Base-by-base conservation (phyloP, 2,797 vertebrate species). In the Heterohyrax brucei region DNA sequence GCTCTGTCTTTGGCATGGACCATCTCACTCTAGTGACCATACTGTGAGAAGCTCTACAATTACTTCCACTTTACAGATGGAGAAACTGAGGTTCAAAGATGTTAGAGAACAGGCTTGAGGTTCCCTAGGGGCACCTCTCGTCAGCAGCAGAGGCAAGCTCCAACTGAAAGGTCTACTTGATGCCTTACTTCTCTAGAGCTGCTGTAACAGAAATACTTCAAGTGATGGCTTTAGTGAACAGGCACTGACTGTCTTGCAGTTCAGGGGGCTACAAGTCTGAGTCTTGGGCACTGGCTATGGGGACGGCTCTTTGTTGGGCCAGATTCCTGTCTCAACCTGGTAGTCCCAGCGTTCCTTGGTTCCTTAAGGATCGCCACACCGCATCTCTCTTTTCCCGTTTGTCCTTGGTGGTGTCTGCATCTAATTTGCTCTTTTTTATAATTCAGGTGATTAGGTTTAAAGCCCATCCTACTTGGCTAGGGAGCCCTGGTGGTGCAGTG, bases 1-100 rank as follows among this genome's bases (percentile, higher is more conserved):
- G 16, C 3, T 1, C 5, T 8, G 4, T 0, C 68, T 48, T 13
- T 12, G 3, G 1, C 0, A 2, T 0, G 18, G 33, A 0, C 0
- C 0, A 1, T 46, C 19, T n/a, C 4, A 7, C 4, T 7, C 62
- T 6, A 1, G 1, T 33, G 28, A 59, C 6, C 3, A 24, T 8
- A 2, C 14, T 0, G 0, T 2, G 19, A 26, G 19, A 30, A 46
- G 3, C 3, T 48, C 6, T 39, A 46, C 61, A 19, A 14, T 68
- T 24, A 10, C 0, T 1, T 53, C 72, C 21, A 1, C 0, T 0
- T 53, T 4, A 50, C 19, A 26, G 33, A 28, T n/a, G 77, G 89
- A 44, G 53, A 92, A 18, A 33, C 59, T 2, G 26, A 56, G 48
- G 28, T 13, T 13, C 5, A 2, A 56, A 56, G n/a, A 44, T 9